Percentiles rank a stretch among this genome's conserved stretches.
These are phyloP conservation scores for Anoplophora glabripennis DNA, from an alignment of 1,140 invertebrate genomes.

Conservation along the genomic window DNA sequence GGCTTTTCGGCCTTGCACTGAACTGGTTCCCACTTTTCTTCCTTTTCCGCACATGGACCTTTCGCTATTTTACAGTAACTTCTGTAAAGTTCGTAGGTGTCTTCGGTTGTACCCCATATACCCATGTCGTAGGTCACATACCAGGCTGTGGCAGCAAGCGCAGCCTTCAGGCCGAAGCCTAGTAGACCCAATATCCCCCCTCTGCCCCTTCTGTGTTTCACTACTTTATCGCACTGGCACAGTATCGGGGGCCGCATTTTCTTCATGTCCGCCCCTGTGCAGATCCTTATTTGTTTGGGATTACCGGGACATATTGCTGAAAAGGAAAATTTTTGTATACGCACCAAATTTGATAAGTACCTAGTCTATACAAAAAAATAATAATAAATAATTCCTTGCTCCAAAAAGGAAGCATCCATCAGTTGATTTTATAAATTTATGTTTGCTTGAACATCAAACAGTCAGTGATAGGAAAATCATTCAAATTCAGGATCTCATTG, in stretches of 20 bases:
- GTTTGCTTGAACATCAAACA: too few relatives aligned
- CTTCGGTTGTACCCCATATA: constrained; percentile 37
- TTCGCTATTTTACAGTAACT: constrained; percentile 24
- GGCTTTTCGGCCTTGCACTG: constrained; percentile 49
- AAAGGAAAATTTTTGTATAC: constrained; percentile 2
- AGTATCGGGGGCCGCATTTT: constrained; percentile 36
- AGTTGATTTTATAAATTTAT: too few relatives aligned
- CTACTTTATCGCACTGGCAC: constrained; percentile 17
- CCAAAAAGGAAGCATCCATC: too few relatives aligned
- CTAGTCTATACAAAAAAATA: too few relatives aligned
- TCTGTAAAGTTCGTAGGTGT: constrained; percentile 34
- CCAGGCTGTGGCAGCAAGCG: constrained; percentile 26
- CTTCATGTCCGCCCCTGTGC: constrained; percentile 36
- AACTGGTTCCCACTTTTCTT: constrained; percentile 29
- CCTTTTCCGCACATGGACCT: constrained; percentile 17
- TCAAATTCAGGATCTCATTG: too few relatives aligned
- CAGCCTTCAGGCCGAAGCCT: constrained; percentile 33
- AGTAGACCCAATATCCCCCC: constrained; percentile 11
- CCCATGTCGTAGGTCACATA: constrained; percentile 38
- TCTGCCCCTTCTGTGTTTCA: not conserved
- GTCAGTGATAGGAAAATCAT: too few relatives aligned
- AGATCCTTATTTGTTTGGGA: constrained; percentile 36
- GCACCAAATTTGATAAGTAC: too few relatives aligned
- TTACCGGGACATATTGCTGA: constrained; percentile 30
- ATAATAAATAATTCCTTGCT: too few relatives aligned